Conservation (phyloP, 2,888 invertebrate genomes). For the Halictus quadricinctus region DNA sequence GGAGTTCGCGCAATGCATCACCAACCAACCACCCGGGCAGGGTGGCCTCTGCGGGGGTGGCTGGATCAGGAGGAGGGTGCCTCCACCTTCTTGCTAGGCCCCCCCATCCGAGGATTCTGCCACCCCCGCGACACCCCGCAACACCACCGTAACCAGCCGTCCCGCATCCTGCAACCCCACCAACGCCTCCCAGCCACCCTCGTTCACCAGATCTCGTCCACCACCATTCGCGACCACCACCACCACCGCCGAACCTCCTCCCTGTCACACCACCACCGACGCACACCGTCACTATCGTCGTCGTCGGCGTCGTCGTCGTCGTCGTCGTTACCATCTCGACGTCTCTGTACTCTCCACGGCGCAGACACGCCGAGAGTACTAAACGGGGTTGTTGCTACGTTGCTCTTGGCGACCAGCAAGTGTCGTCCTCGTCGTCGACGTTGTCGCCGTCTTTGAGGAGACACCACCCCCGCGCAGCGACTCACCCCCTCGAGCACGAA, state of each 20-base stretch:
- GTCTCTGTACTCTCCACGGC: conserved; percentile 68
- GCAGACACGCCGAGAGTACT: conserved; percentile 73
- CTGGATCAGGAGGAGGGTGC: conserved; percentile 4
- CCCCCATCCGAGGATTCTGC: conserved; percentile 20
- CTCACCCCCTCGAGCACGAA: neutral
- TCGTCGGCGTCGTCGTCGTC: conserved; percentile 41
- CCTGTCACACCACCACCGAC: conserved; percentile 23
- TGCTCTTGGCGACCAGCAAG: conserved; percentile 77
- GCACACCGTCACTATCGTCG: neutral
- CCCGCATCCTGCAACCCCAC: conserved; percentile 69
- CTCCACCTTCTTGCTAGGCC: conserved; percentile 38
- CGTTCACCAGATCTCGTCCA: conserved; percentile 59
- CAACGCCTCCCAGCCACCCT: conserved; percentile 65
- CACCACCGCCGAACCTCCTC: conserved; percentile 4
- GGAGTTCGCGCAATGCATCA: conserved; percentile 82
- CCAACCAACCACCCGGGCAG: conserved; percentile 76
- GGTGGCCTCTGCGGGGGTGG: neutral
- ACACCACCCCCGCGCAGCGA: conserved; percentile 36
- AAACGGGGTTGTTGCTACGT: conserved; percentile 78
- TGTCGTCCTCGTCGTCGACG: conserved; percentile 73
- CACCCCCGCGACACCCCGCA: conserved; percentile 74
- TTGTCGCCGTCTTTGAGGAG: conserved; percentile 60
- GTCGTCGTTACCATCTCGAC: conserved; percentile 51
- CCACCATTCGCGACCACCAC: conserved; percentile 48
- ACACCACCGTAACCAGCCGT: conserved; percentile 75